These are phyloP conservation scores for Noctuana brunneofusca DNA, from an alignment of 2,888 invertebrate genomes.

Conservation along the genomic window DNA sequence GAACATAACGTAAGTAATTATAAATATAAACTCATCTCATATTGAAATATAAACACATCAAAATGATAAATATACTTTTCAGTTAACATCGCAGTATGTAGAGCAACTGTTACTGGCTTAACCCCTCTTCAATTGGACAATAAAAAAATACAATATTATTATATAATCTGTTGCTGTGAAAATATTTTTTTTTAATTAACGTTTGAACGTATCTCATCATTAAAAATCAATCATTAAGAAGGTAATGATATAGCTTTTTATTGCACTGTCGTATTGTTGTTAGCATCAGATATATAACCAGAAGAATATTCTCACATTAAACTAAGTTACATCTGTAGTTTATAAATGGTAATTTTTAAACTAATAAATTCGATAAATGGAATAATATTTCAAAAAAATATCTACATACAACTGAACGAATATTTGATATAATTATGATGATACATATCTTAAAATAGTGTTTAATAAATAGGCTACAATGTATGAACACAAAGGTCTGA, in stretches of 20 bases:
- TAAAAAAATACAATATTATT: too few relatives aligned
- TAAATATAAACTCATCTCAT: too few relatives aligned
- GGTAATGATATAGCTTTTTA: too few relatives aligned
- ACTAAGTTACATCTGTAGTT: background rate
- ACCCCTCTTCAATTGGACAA: background rate
- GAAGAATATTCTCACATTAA: background rate
- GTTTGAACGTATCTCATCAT: too few relatives aligned
- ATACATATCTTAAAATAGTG: background rate
- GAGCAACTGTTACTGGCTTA: background rate
- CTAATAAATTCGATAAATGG: slow-evolving; percentile 22
- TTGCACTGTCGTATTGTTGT: too few relatives aligned
- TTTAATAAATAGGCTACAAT: too few relatives aligned
- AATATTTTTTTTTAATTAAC: too few relatives aligned
- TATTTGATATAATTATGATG: background rate
- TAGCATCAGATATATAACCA: background rate
- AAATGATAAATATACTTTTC: slow-evolving; percentile 1
- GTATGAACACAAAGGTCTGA: background rate
- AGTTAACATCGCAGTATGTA: slow-evolving; percentile 4
- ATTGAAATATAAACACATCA: background rate
- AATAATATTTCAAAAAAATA: slow-evolving; percentile 9
- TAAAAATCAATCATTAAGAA: too few relatives aligned
- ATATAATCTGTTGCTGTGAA: too few relatives aligned
- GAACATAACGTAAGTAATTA: slow-evolving; percentile 21
- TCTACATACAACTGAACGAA: background rate
- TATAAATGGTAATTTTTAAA: background rate